phyloP scores from a whole-genome alignment of 2,888 invertebrate genomes.

The Eupithecia dodoneata region DNA sequence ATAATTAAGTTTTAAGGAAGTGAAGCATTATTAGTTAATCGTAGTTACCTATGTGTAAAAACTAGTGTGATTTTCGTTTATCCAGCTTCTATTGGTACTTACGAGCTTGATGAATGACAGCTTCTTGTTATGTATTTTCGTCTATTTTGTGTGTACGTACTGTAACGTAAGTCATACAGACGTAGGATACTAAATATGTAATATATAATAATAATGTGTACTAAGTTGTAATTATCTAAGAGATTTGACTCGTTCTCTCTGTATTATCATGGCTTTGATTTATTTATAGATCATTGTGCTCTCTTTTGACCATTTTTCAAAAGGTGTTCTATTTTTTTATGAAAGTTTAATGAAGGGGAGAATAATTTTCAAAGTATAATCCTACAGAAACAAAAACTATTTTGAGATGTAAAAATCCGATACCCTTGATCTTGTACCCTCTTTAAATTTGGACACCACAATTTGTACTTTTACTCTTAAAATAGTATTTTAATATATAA shows the following conservation, averaged over 20 bases:
- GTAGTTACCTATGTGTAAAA: neutral
- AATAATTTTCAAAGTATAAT: too few species aligned
- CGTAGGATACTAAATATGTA: neutral
- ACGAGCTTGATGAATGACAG: neutral
- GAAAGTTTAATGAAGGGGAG: too few species aligned
- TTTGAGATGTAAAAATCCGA: too few species aligned
- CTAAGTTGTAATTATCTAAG: neutral
- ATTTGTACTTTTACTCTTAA: too few species aligned
- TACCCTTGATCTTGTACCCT: too few species aligned
- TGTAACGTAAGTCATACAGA: neutral
- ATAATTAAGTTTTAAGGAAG: constrained; percentile 4
- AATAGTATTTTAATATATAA: too few species aligned
- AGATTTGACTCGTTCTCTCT: neutral
- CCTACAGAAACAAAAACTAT: too few species aligned
- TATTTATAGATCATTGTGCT: neutral
- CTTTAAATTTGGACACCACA: too few species aligned
- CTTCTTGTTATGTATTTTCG: neutral
- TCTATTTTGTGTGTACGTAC: neutral
- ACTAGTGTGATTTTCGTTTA: neutral
- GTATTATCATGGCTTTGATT: neutral
- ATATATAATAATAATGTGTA: too few species aligned
- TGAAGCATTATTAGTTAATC: neutral
- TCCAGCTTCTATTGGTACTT: neutral
- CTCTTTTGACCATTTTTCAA: too few species aligned
- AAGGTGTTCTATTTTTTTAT: too few species aligned